phyloP scores from a whole-genome alignment of 2,797 vertebrate species.

The Sylvilagus floridanus region DNA sequence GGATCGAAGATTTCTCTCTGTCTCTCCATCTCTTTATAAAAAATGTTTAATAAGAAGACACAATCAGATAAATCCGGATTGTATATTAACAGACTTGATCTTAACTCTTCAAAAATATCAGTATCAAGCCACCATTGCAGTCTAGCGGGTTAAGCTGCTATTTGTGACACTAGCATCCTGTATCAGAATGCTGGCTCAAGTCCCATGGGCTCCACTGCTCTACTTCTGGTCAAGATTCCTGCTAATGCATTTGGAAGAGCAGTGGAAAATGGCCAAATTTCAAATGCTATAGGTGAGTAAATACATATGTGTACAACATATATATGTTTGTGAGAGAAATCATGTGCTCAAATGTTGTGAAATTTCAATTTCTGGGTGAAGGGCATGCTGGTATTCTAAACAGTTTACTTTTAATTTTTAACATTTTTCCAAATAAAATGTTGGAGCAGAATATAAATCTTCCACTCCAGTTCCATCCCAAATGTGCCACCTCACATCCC shows the following conservation, averaged over 20 bases:
- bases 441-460: neutral
- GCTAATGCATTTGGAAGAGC: too few species aligned
- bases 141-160: too few species aligned
- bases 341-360: neutral
- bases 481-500: neutral
- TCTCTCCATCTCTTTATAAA: too few species aligned
- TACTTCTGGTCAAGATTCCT: too few species aligned
- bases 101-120: constrained; percentile 36
- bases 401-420: constrained; percentile 60
- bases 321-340: neutral
- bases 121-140: neutral
- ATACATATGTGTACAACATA: neutral
- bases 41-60: constrained; percentile 35
- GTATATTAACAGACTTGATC: neutral
- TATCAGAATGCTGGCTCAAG: too few species aligned
- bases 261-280: constrained; percentile 6
- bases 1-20: too few species aligned
- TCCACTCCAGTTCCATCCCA: neutral
- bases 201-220: too few species aligned
- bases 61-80: constrained; percentile 45
- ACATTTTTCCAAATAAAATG: constrained; percentile 57
- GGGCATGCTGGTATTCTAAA: constrained; percentile 1
- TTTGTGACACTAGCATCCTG: too few species aligned
- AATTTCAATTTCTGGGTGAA: constrained; percentile 34
- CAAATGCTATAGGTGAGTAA: constrained; percentile 28